phyloP scores from a whole-genome alignment of 2,797 vertebrate genomes.

The Scleropages formosus region DNA sequence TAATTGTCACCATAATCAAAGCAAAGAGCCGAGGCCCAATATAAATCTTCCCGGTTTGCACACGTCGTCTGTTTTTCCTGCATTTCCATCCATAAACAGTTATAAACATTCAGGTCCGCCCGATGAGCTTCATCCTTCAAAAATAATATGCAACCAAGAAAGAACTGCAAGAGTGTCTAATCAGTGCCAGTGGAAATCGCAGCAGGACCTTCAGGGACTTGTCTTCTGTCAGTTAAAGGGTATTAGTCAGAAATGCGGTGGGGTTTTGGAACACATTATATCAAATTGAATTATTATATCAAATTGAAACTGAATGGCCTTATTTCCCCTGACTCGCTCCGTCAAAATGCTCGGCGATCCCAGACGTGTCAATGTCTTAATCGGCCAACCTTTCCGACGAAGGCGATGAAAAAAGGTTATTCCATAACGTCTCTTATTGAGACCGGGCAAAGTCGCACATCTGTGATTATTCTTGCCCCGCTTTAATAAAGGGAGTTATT shows the following conservation, averaged over 20 bases:
- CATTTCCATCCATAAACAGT: not conserved
- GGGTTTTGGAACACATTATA: conserved; percentile 54
- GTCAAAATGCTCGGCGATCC: conserved; percentile 53
- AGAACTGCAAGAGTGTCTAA: not conserved
- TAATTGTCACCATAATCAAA: conserved; percentile 38
- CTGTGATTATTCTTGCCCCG: conserved; percentile 64
- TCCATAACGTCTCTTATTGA: conserved; percentile 59
- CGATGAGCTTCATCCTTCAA: conserved; percentile 13
- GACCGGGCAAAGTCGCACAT: conserved; percentile 53
- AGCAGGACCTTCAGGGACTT: conserved; percentile 37
- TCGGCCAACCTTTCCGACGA: conserved; percentile 43
- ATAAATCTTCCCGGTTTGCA: not conserved
- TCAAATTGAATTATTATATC: conserved; percentile 60
- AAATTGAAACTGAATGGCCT: conserved; percentile 39
- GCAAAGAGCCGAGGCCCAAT: conserved; percentile 17
- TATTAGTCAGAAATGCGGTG: conserved; percentile 51
- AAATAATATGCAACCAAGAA: not conserved
- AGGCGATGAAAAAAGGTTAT: conserved; percentile 50
- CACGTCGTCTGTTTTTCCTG: not conserved
- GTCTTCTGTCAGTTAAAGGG: conserved; percentile 44
- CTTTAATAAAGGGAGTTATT: conserved; percentile 63
- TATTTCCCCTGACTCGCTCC: conserved; percentile 17
- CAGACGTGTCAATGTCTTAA: conserved; percentile 51
- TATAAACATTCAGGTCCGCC: not conserved
- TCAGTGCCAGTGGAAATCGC: conserved; percentile 22